Evolutionary conservation across 2,113 vertebrate species (phyloP).

Genomic region (Herpetotheres cachinnans): DNA sequence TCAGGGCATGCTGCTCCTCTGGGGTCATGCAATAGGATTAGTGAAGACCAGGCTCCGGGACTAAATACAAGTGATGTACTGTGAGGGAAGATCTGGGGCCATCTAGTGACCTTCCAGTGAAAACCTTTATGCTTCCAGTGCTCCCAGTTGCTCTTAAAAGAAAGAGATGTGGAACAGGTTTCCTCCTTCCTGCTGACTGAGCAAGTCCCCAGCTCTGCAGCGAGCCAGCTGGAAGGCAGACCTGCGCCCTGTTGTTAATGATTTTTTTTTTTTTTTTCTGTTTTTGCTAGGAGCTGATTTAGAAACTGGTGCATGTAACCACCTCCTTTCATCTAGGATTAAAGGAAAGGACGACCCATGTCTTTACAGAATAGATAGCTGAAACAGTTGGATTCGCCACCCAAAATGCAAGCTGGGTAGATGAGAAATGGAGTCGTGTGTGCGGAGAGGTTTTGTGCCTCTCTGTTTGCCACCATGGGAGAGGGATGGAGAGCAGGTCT

Average conservation of each 20-base stretch:
- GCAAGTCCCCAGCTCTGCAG: not conserved
- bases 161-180: not conserved
- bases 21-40: not conserved
- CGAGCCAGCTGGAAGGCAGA: not conserved
- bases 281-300: conserved; percentile 30
- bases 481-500: not conserved
- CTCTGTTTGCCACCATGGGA: fast-evolving
- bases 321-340: conserved; percentile 60
- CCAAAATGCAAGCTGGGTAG: not conserved
- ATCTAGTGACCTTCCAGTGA: conserved; percentile 40
- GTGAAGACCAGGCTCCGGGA: not conserved
- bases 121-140: not conserved
- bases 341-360: conserved; percentile 31
- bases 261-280: not conserved
- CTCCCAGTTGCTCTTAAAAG: not conserved
- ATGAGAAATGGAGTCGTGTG: not conserved
- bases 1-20: not conserved
- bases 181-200: conserved; percentile 13
- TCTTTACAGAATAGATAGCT: not conserved
- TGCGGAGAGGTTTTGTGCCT: not conserved
- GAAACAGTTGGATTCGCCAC: not conserved
- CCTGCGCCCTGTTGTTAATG: not conserved
- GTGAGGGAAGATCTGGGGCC: conserved; percentile 12
- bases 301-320: conserved; percentile 42
- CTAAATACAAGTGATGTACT: not conserved